A percentile compares a stretch with the other conserved stretches of the same genome.
Evolutionary conservation across 1,140 invertebrate genomes (phyloP).

Genomic region (Oedothorax gibbosus): DNA sequence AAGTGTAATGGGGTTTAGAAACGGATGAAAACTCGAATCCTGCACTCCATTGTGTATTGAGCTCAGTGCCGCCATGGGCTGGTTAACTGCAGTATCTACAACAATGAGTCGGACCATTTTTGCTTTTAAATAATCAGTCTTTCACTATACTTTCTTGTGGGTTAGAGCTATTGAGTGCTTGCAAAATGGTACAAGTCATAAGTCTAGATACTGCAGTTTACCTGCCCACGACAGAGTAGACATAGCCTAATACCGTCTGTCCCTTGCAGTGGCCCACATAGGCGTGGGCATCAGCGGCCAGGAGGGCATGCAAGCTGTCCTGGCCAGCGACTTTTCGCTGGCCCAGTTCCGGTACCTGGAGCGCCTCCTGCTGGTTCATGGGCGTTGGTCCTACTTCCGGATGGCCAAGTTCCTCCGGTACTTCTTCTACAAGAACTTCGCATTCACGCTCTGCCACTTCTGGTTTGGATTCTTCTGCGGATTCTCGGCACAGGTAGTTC

Average conservation of each 20-base stretch:
- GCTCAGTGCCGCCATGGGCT: no score
- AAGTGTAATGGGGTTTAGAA: no score
- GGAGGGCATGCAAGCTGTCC: slow-evolving; percentile 97
- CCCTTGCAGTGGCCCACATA: slow-evolving; percentile 89
- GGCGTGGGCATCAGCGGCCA: slow-evolving; percentile 98
- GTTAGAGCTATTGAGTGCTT: no score
- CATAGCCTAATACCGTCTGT: slow-evolving; percentile 61
- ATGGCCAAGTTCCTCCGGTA: slow-evolving; percentile 98
- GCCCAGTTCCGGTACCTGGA: slow-evolving; percentile 97
- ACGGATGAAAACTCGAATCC: no score
- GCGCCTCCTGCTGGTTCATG: slow-evolving; percentile 94
- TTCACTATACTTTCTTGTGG: no score
- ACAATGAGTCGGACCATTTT: no score
- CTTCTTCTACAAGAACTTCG: slow-evolving; percentile 99
- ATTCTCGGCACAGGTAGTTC: slow-evolving; percentile 94
- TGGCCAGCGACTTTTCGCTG: slow-evolving; percentile 97
- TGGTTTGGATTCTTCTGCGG: slow-evolving; percentile 99
- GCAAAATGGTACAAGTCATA: no score
- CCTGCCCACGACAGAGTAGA: no score
- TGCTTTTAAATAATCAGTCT: no score
- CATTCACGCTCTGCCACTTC: slow-evolving; percentile 98
- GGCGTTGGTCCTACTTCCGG: slow-evolving; percentile 91
- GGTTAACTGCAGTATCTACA: no score
- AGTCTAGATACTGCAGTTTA: no score
- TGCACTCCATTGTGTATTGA: no score